Base-by-base conservation (phyloP, 2,797 vertebrate species). In the Propithecus deckenii region DNA sequence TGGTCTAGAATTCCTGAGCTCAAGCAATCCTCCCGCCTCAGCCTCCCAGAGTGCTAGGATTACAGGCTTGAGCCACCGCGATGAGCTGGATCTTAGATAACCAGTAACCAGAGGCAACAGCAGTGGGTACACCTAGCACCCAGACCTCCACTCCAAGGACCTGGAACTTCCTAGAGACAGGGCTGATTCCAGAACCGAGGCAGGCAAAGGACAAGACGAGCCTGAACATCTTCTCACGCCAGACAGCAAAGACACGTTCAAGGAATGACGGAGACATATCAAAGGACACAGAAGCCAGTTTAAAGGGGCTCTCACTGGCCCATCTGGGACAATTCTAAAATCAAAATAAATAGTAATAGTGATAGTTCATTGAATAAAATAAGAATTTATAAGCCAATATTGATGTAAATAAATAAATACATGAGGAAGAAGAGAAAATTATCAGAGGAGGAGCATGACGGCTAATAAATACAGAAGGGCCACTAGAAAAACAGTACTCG, bases 211-310 rank as follows among this genome's bases (percentile, higher is more conserved):
- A 15, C 25, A 43, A 41, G 65, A 22, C 25, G 41, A 28, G 8
- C 23, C 55, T 9, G 11, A 30, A 15, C 20, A 13, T 1, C 18
- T 15, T 2, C 23, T 12, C 6, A 43, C 0, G 25, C 28, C 43
- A 38, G 35, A 43, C 52, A 55, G 30, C 5, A 41, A 50, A 23
- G 30, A 12, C 5, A 9, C 12, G 38, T 5, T 83, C 46, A 11
- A 35, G 38, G 59, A 52, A 28, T 4, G 52, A 67, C 0, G n/a
- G 38, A 15, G 41, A 67, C n/a, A 17, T 3, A 43, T 1, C 32
- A 25, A 30, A 20, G 7, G 78, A 71, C 61, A 72, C 23, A 61
- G 43, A 59, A 48, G 50, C 38, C 30, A 32, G 23, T 8, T 5
- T 15, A n/a, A 48, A 76, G 43, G 38, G 32, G 57, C 55, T 18